These are phyloP conservation scores for Drosophila carrolli DNA, from an alignment of 1,140 invertebrate genomes.

Conservation along the genomic window DNA sequence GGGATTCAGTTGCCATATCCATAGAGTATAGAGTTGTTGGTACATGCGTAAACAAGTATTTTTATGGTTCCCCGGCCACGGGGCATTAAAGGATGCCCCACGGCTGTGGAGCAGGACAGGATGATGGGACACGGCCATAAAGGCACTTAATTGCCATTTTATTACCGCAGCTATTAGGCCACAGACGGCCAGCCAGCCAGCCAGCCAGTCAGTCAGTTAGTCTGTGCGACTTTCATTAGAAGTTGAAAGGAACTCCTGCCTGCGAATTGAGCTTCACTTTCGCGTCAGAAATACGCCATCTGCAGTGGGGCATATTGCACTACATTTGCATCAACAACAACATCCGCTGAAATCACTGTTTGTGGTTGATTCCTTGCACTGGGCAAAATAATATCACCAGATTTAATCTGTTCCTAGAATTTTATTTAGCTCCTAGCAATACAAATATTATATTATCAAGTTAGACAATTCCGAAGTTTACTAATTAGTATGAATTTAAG, in stretches of 20 bases:
- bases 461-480: no score
- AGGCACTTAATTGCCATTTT: conserved; percentile 82
- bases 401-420: no score
- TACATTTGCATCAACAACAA: conserved; percentile 20
- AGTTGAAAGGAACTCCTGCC: conserved; percentile 19
- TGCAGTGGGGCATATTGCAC: conserved; percentile 46
- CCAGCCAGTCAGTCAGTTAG: conserved; percentile 13
- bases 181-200: conserved; percentile 10
- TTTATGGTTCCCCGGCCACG: conserved; percentile 55
- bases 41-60: conserved; percentile 79
- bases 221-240: conserved; percentile 58
- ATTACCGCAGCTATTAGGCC: conserved; percentile 73
- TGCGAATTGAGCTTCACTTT: conserved; percentile 53
- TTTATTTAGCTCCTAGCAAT: no score
- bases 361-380: conserved; percentile 2
- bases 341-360: conserved; percentile 19
- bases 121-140: conserved; percentile 57
- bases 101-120: conserved; percentile 38
- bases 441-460: no score
- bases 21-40: conserved; percentile 69
- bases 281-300: conserved; percentile 37
- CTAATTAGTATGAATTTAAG: no score
- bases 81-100: conserved; percentile 73
- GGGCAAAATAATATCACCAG: not conserved
- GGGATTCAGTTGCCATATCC: conserved; percentile 5